phyloP scores from a whole-genome alignment of 2,888 invertebrate genomes.

The Drosophila parthenogenetica region DNA sequence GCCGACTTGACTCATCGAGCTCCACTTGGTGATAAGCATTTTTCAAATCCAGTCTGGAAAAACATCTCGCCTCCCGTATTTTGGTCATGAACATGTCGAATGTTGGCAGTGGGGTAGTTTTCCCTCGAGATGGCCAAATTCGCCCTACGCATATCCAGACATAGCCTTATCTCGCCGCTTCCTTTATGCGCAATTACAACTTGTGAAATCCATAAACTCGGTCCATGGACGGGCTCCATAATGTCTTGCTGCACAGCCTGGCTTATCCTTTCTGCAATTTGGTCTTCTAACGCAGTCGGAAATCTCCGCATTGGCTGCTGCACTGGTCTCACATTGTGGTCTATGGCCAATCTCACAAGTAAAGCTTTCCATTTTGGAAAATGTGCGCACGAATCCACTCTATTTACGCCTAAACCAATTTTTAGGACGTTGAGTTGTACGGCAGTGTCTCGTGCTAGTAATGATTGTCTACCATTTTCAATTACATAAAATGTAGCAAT shows the following conservation, averaged over 20 bases:
- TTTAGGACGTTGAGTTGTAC: no score
- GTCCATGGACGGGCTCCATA: background rate
- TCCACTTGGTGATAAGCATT: slow-evolving; percentile 1
- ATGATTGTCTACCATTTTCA: background rate
- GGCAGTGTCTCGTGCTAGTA: background rate
- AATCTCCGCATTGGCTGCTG: background rate
- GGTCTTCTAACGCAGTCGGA: background rate
- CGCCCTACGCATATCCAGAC: slow-evolving; percentile 1
- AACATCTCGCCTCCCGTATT: background rate
- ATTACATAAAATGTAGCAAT: slow-evolving; percentile 11
- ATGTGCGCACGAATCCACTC: no score
- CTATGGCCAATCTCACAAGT: background rate
- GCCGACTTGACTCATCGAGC: background rate
- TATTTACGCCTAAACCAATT: no score
- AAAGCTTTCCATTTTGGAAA: no score
- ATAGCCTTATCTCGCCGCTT: slow-evolving; percentile 1
- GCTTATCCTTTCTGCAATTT: background rate
- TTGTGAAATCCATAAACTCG: background rate
- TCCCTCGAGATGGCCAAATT: background rate
- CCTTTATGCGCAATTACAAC: background rate
- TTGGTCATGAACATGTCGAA: background rate
- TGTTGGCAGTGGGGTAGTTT: background rate
- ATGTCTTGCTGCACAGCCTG: background rate
- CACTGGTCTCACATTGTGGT: background rate
- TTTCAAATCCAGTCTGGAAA: slow-evolving; percentile 6